Percentiles rank a stretch among this genome's conserved stretches.
Conservation (phyloP, 2,113 vertebrate genomes). For the Neoarius graeffei region DNA sequence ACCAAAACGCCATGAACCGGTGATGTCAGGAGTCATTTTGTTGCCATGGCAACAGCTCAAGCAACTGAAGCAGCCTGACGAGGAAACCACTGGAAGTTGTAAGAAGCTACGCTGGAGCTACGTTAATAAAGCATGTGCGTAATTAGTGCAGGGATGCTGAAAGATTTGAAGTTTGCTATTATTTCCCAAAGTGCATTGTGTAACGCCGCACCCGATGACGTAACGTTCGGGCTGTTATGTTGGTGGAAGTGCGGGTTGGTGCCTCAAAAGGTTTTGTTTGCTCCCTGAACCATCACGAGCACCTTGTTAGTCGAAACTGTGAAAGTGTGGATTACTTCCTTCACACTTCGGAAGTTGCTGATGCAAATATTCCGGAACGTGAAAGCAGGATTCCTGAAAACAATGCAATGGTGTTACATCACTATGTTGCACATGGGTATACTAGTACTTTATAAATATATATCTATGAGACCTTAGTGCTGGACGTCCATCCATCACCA, state of each 20-base stretch:
- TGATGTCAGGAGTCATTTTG: not conserved
- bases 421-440: conserved; percentile 16
- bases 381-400: conserved; percentile 42
- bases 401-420: conserved; percentile 15
- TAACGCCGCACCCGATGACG: not conserved
- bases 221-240: not conserved
- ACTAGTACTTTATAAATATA: not conserved
- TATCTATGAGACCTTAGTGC: not conserved
- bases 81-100: not conserved
- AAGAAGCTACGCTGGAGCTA: not conserved
- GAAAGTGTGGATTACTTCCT: conserved; percentile 70
- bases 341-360: conserved; percentile 77
- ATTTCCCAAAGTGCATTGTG: not conserved
- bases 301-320: conserved; percentile 4
- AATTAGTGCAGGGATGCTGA: not conserved
- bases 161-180: not conserved
- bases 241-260: not conserved
- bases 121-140: not conserved
- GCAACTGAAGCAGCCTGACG: not conserved
- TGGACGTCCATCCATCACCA: not conserved
- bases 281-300: not conserved
- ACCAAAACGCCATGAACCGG: not conserved
- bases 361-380: conserved; percentile 72
- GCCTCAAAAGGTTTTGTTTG: not conserved
- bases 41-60: not conserved